Evolutionary conservation across 2,113 vertebrate species (phyloP).

Genomic region (Uropsilus gracilis): DNA sequence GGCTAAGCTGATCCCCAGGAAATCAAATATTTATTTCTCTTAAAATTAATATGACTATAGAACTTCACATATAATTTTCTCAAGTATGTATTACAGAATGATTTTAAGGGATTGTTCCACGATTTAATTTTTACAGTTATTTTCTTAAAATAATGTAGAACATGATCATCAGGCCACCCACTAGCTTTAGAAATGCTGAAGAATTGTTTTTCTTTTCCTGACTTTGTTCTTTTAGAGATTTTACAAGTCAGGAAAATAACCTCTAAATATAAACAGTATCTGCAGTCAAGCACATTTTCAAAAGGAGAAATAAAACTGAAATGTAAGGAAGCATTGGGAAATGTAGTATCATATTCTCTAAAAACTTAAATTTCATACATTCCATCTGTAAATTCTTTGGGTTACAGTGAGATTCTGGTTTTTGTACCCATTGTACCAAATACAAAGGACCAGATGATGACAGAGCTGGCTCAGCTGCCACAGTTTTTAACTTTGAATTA

Average conservation of each 20-base stretch:
- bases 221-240: neutral
- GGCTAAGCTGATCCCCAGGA: neutral
- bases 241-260: neutral
- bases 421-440: neutral
- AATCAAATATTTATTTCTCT: neutral
- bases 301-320: slow-evolving; percentile 3
- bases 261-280: neutral
- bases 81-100: neutral
- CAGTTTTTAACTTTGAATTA: slow-evolving; percentile 52
- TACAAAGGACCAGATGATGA: slow-evolving; percentile 53
- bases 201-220: neutral
- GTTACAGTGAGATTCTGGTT: slow-evolving; percentile 18
- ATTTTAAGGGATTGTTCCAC: neutral
- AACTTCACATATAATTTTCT: neutral
- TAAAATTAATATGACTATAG: neutral
- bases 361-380: neutral
- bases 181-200: neutral
- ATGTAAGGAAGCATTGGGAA: neutral
- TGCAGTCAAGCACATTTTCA: neutral
- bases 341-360: neutral
- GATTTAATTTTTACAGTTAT: neutral
- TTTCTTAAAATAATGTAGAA: neutral
- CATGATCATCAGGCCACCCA: neutral
- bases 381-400: neutral
- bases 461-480: slow-evolving; percentile 39